phyloP scores from a whole-genome alignment of 2,888 invertebrate species.

The Synergus umbraculus region DNA sequence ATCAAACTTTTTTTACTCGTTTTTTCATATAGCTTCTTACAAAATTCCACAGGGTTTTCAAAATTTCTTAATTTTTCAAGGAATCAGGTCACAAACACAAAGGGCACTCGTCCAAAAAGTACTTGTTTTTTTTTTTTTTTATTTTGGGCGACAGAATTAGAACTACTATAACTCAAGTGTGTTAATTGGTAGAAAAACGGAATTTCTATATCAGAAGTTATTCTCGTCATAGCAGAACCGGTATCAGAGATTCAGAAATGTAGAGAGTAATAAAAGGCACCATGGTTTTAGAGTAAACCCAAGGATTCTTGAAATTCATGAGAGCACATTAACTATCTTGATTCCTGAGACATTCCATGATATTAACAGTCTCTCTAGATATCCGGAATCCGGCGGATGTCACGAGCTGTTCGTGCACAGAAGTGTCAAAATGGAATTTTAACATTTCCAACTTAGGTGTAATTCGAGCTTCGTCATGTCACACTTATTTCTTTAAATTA shows the following conservation, averaged over 20 bases:
- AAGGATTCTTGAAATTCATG: neutral
- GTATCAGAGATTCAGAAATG: neutral
- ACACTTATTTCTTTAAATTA: neutral
- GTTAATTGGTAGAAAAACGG: neutral
- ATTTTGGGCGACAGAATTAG: neutral
- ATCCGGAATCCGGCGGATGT: slow-evolving; percentile 7
- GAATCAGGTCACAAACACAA: neutral
- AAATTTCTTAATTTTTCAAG: neutral
- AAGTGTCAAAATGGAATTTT: slow-evolving; percentile 1
- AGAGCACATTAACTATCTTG: neutral
- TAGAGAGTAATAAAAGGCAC: neutral
- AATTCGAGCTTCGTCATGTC: neutral
- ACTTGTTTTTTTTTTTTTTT: neutral
- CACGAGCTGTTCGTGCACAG: neutral
- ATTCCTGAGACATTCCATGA: neutral
- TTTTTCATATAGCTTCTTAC: too few relatives aligned
- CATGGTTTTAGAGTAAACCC: neutral
- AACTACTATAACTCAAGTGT: neutral
- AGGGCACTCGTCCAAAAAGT: neutral
- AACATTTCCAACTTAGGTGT: neutral
- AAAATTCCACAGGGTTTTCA: too few relatives aligned
- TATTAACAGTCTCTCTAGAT: slow-evolving; percentile 2
- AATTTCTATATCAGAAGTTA: neutral
- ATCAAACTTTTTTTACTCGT: too few relatives aligned
- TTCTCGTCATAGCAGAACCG: neutral